Evolutionary conservation across 2,113 vertebrate genomes (phyloP), one percentile per base, ranked within the genome.

Genomic region (Nothoprocta pentlandii): DNA sequence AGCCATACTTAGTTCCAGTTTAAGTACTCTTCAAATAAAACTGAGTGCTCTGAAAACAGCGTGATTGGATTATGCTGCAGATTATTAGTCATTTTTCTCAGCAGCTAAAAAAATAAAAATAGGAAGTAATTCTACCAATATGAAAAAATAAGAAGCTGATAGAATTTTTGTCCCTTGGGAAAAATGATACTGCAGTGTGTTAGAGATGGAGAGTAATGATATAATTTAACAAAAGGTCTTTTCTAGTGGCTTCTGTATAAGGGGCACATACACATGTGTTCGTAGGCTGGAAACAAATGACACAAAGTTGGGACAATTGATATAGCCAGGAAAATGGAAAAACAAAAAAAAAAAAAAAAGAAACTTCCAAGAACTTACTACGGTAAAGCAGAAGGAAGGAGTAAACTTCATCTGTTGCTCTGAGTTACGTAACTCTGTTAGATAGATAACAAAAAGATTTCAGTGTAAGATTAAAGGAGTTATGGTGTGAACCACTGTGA

Each of bases 201-300:
- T 76, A 26, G 42, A 12, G 21, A 25, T 12, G 22, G 39, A 56
- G 36, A 71, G 17, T 54, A 87, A 30, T 34, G 67, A 16, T 82
- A 6, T 20, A 32, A 0, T 79, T 87, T 77, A 94, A 46, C 25
- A 41, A 56, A 64, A 89, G 11, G 2, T 53, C 19, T 73, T 85
- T 30, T n/a, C 25, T 77, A 28, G 12, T 8, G 30, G n/a, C 5
- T 39, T 85, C 25, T 80, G 0, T 14, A 2, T 82, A 28, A 42
- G 61, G 36, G 84, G 6, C 17, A 41, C 3, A 17, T n/a, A 49
- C 0, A 0, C 5, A 12, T 69, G 10, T 2, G 73, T 46, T 6
- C 21, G 42, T 14, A 12, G 41, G 9, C 56, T 8, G 20, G n/a
- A 77, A 85, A 22, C 14, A 90, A 85, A 76, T 2, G 1, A 68